These are phyloP conservation scores for Enteromius radiatus DNA, from an alignment of 2,797 vertebrate species.

Conservation along the genomic window DNA sequence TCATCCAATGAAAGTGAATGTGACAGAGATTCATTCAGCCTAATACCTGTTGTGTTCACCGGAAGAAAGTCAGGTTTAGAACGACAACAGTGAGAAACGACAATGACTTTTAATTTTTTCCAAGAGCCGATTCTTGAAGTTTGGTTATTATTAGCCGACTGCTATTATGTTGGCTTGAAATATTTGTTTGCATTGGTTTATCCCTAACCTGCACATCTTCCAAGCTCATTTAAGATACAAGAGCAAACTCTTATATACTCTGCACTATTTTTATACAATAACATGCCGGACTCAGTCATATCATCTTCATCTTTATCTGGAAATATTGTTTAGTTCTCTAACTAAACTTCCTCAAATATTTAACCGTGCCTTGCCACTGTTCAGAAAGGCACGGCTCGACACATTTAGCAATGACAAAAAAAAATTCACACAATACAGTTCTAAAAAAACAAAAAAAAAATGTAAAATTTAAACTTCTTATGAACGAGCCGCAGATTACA, in stretches of 20 bases:
- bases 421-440: background rate
- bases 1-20: background rate
- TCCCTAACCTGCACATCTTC: background rate
- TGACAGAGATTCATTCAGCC: background rate
- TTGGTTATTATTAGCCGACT: background rate
- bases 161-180: background rate
- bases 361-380: conserved; percentile 65
- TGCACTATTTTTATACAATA: background rate
- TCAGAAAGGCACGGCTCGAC: conserved; percentile 4
- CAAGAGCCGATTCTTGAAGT: background rate
- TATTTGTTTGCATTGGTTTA: background rate
- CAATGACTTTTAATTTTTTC: background rate
- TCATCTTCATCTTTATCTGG: background rate
- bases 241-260: background rate
- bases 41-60: background rate
- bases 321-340: conserved; percentile 26
- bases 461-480: too few relatives aligned
- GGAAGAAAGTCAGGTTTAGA: background rate
- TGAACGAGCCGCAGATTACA: background rate
- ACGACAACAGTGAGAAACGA: background rate
- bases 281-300: background rate
- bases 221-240: background rate
- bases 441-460: too few relatives aligned
- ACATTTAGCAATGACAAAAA: background rate
- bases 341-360: conserved; percentile 73